Conservation (phyloP, 2,888 invertebrate genomes). For the Andrena hattorfiana region DNA sequence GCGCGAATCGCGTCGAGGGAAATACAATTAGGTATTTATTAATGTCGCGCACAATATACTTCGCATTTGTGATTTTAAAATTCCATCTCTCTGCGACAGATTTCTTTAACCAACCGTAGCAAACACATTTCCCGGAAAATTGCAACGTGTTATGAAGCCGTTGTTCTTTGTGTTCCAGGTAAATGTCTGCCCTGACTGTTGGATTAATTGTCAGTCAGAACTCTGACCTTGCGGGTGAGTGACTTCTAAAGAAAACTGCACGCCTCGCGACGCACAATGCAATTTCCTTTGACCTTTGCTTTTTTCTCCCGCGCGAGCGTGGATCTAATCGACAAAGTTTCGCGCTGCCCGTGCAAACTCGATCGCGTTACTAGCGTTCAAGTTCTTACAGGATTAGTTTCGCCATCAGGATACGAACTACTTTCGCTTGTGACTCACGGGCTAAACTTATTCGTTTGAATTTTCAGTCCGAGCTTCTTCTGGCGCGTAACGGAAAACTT, state of each 20-base stretch:
- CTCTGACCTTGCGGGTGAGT: conserved; percentile 39
- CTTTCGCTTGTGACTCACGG: conserved; percentile 31
- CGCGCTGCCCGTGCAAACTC: background rate
- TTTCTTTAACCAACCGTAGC: no score
- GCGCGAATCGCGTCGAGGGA: background rate
- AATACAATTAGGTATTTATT: conserved; percentile 11
- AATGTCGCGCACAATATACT: background rate
- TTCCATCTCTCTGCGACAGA: no score
- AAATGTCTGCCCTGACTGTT: conserved; percentile 60
- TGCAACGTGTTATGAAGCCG: background rate
- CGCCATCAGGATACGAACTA: conserved; percentile 36
- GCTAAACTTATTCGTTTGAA: conserved; percentile 44
- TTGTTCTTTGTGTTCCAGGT: conserved; percentile 77
- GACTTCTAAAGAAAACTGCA: conserved; percentile 6
- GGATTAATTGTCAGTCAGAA: conserved; percentile 25
- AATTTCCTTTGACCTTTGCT: conserved; percentile 26
- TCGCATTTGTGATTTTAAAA: no score
- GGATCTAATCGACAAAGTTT: conserved; percentile 49
- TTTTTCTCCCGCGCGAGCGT: conserved; percentile 13
- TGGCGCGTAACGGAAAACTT: background rate
- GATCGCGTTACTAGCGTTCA: conserved; percentile 42
- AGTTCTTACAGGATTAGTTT: conserved; percentile 56
- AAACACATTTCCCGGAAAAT: background rate
- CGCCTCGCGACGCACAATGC: background rate
- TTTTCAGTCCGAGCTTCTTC: conserved; percentile 19